phyloP scores from a whole-genome alignment of 2,888 invertebrate species.

The Heliconius ethilla region DNA sequence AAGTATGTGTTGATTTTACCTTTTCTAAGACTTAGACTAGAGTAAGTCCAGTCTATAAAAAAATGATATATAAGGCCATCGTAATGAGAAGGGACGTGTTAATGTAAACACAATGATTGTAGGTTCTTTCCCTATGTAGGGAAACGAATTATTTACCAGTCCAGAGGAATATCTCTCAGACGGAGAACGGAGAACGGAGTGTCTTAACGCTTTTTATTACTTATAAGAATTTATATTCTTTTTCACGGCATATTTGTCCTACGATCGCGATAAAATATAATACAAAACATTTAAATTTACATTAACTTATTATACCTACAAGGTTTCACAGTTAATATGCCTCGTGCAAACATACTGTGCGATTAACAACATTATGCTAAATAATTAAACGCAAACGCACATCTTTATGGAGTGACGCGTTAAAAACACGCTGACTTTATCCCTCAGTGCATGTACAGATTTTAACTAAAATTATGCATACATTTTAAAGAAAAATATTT shows the following conservation, averaged over 20 bases:
- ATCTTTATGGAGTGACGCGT: constrained; percentile 41
- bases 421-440: constrained; percentile 40
- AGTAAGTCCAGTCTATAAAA: too few relatives aligned
- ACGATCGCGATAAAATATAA: background rate
- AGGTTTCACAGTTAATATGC: background rate
- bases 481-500: background rate
- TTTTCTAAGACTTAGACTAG: too few relatives aligned
- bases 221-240: too few relatives aligned
- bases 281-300: background rate
- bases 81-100: background rate
- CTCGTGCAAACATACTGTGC: constrained; percentile 19
- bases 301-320: background rate
- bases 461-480: background rate
- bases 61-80: background rate
- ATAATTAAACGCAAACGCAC: constrained; percentile 44
- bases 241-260: background rate
- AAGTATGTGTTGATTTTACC: background rate
- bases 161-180: background rate
- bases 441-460: constrained; percentile 37
- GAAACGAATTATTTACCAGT: too few relatives aligned
- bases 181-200: background rate
- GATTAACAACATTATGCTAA: constrained; percentile 39
- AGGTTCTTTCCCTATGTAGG: background rate
- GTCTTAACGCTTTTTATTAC: background rate
- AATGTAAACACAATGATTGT: background rate